Conservation (phyloP, 2,113 vertebrate genomes). For the Platysteira castanea region DNA sequence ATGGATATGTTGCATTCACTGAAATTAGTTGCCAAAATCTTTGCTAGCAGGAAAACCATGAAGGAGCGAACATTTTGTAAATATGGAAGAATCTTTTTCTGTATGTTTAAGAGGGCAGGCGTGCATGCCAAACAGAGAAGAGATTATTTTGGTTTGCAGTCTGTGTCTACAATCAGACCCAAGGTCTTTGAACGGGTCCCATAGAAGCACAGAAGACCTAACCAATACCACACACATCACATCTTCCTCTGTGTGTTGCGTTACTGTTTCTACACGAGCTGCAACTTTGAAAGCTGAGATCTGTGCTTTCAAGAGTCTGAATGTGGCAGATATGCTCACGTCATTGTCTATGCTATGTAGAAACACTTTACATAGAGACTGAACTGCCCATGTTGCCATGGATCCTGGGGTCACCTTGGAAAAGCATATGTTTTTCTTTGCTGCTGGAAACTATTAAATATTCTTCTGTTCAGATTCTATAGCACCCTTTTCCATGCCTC, state of each 20-base stretch:
- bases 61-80: accelerated
- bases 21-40: neutral
- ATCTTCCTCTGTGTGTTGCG: neutral
- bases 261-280: neutral
- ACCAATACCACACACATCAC: neutral
- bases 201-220: neutral
- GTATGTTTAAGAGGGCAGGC: neutral
- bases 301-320: neutral
- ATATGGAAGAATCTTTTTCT: neutral
- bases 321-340: neutral
- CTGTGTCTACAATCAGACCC: accelerated
- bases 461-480: neutral
- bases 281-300: neutral
- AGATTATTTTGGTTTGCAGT: neutral
- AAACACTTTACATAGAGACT: neutral
- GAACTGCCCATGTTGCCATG: neutral
- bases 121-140: neutral
- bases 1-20: neutral
- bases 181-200: neutral
- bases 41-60: neutral
- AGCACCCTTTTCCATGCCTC: neutral
- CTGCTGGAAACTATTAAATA: neutral
- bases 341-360: neutral
- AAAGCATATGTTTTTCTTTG: neutral
- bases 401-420: neutral